Evolutionary conservation across 2,888 invertebrate genomes (phyloP), one percentile per base, ranked within the genome.

Genomic region (Lithophane ornitopus): DNA sequence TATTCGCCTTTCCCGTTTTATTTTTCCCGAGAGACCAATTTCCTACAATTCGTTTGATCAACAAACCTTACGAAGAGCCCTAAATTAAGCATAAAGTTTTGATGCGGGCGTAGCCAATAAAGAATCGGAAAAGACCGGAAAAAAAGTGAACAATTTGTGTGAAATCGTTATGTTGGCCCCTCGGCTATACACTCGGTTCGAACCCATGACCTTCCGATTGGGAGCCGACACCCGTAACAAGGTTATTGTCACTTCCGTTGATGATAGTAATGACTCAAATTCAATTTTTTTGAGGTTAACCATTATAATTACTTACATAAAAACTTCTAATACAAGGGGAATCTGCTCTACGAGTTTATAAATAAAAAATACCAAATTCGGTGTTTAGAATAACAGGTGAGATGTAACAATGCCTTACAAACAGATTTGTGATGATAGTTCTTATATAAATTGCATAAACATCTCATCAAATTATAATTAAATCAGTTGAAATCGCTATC

Each of bases 181-280:
- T 73, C 54, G 41, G 34, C 74, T 74, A 34, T 34, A 26, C 61
- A 49, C 70, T 74, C 52, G 46, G 46, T 66, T 74, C 61, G 71
- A 85, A 85, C 78, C 49, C 65, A 62, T 71, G 82, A 83, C 83
- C 83, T 83, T 83, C 78, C 74, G 71, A 70, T 74, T 61, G 66
- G 66, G 74, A 80, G 68, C 69, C 69, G 74, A 67, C 74, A 78
- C 74, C 69, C 76, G 68, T 54, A 49, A 61, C 88, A 88, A 86
- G 88, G 88, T 81, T 85, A 85, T 74, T 80, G 82, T 81, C 70
- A 78, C 78, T 86, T 88, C 87, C 88, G 86, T 16, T 78, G 67
- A 58, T 59, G 67, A 59, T 49, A 71, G 61, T 73, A 14, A 74
- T 76, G 52, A 63, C 61, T 80, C 28, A 65, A 71, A 71, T 59